Percentiles rank a stretch among this genome's conserved stretches.
phyloP scores from a whole-genome alignment of 2,888 invertebrate species.

The Dugesia japonica region DNA sequence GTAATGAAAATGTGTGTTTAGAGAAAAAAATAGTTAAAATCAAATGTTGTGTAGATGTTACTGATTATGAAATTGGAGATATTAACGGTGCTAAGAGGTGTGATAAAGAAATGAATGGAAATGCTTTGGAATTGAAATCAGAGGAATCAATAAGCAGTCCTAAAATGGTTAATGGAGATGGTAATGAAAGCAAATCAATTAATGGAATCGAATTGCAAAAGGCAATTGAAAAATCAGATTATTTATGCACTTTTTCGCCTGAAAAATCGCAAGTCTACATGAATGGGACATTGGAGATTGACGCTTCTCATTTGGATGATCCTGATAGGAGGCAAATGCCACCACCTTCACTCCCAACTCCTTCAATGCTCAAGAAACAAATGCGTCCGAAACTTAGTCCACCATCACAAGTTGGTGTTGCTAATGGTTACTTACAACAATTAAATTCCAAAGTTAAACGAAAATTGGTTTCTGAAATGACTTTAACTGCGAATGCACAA shows the following conservation, averaged over 20 bases:
- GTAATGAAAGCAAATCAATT: neutral
- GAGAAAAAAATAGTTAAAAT: conserved; percentile 6
- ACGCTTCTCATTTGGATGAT: neutral
- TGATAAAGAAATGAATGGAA: neutral
- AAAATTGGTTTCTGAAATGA: neutral
- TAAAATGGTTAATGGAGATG: neutral
- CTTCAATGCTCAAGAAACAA: conserved; percentile 5
- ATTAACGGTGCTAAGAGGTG: neutral
- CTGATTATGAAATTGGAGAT: neutral
- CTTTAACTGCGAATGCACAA: neutral
- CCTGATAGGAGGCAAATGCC: neutral
- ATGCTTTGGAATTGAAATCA: neutral
- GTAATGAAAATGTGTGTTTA: neutral
- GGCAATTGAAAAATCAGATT: neutral
- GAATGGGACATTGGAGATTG: neutral
- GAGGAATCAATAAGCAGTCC: neutral
- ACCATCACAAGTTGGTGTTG: neutral
- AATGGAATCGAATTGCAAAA: neutral
- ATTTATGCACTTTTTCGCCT: no score
- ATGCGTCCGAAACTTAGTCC: conserved; percentile 2
- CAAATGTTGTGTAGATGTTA: neutral
- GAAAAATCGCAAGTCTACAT: neutral
- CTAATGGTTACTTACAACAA: neutral
- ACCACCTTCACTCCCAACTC: neutral
- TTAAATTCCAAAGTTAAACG: neutral